phyloP scores from a whole-genome alignment of 2,797 vertebrate genomes.

The Balearica regulorum region DNA sequence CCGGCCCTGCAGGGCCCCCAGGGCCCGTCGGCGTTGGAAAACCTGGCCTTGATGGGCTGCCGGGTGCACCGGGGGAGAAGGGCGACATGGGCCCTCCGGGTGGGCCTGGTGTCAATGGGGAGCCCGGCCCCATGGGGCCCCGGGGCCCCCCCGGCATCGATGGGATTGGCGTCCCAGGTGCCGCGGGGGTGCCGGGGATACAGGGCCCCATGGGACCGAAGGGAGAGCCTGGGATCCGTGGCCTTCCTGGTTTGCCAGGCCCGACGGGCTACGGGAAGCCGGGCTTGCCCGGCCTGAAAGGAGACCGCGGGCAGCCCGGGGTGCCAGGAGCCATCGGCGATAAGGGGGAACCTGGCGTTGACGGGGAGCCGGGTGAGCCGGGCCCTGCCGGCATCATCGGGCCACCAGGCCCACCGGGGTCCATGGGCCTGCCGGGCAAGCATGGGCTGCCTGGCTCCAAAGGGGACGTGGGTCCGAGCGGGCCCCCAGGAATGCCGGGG shows the following conservation, averaged over 20 bases:
- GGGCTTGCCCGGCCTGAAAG: conserved; percentile 87
- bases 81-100: conserved; percentile 86
- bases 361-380: conserved; percentile 83
- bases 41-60: conserved; percentile 84
- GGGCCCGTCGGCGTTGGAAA: conserved; percentile 81
- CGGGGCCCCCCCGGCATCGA: conserved; percentile 84
- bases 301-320: conserved; percentile 87
- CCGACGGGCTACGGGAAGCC: conserved; percentile 91
- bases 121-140: conserved; percentile 79
- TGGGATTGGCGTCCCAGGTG: conserved; percentile 83
- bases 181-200: conserved; percentile 83
- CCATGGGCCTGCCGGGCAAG: conserved; percentile 94
- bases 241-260: conserved; percentile 87
- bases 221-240: conserved; percentile 83
- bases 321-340: conserved; percentile 85
- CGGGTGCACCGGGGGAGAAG: conserved; percentile 83
- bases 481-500: conserved; percentile 88
- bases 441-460: conserved; percentile 87
- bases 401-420: conserved; percentile 84
- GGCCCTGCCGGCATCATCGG: conserved; percentile 87
- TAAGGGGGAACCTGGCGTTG: conserved; percentile 86
- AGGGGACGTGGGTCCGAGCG: conserved; percentile 86
- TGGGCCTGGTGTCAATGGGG: conserved; percentile 78
- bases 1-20: conserved; percentile 79
- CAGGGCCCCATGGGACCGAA: conserved; percentile 83